A percentile compares a stretch with the other conserved stretches of the same genome.
Conservation (phyloP, 1,140 invertebrate species). For the Pseudomyrmex flavicornis region DNA sequence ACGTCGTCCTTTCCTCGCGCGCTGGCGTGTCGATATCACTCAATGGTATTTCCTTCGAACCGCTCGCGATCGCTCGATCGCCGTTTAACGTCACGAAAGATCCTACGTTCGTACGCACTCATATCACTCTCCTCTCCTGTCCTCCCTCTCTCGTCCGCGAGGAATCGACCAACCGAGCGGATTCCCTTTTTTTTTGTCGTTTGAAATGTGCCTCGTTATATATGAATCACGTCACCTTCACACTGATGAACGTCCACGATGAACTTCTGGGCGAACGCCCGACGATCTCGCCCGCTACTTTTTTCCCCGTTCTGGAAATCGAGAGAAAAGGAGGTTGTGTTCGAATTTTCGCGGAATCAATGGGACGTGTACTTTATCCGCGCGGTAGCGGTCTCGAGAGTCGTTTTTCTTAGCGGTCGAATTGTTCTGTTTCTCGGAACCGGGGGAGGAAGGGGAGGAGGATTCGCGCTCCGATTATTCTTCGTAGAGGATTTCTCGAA, state of each 20-base stretch:
- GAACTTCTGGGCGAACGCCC: not conserved
- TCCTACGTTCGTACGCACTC: constrained; percentile 57
- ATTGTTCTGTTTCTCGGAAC: constrained; percentile 23
- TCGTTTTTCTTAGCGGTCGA: constrained; percentile 4
- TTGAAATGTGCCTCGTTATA: not conserved
- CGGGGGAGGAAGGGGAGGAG: no score
- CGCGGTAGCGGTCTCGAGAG: not conserved
- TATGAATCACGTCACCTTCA: constrained; percentile 34
- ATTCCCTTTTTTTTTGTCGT: not conserved
- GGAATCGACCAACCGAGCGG: not conserved
- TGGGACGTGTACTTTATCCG: not conserved
- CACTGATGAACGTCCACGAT: constrained; percentile 9
- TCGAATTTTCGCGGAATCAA: constrained; percentile 17
- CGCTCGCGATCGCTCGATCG: constrained; percentile 56
- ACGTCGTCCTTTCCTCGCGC: constrained; percentile 51
- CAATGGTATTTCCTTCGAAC: constrained; percentile 53
- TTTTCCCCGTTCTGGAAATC: constrained; percentile 39
- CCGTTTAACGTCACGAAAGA: constrained; percentile 65
- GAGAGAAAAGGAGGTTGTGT: not conserved
- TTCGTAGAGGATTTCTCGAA: constrained; percentile 1
- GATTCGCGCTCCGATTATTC: not conserved
- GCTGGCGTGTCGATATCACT: constrained; percentile 58
- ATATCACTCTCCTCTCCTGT: constrained; percentile 57
- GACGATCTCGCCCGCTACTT: not conserved
- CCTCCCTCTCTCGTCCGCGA: constrained; percentile 2